Evolutionary conservation across 2,797 vertebrate genomes (phyloP), one percentile per base, ranked within the genome.

Genomic region (Chloroceryle inda): DNA sequence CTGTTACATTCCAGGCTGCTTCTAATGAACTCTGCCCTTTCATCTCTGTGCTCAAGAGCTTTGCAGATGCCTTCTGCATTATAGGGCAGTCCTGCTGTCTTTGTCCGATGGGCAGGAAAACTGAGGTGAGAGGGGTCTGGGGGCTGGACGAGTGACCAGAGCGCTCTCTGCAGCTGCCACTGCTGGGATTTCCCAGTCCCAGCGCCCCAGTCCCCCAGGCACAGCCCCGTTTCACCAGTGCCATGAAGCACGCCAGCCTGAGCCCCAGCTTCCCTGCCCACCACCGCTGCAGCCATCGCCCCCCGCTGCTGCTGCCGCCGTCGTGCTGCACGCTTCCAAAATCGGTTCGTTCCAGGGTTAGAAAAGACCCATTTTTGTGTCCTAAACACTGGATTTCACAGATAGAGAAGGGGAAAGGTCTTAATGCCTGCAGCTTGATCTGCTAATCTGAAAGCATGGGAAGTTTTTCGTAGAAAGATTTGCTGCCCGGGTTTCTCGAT

Each of bases 261-360:
- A 82, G 62, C 40, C 49, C 0, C 1, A 16, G 73, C 61, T 71
- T 90, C 52, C 26, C 69, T 55, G 49, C 23, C 45, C 2, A 3
- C 38, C 5, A 1, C 49, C 1, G 1, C 8, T 5, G 2, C 73
- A 52, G 52, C 77, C 74, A 0, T 6, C 53, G 49, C 82, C 92
- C 89, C 91, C 94, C 0, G 24, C 87, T 64, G 75, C 85, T 14
- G 67, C 58, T 1, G 62, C 56, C 1, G 62, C 56, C 3, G 3
- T 26, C 0, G 29, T 44, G 82, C 86, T 0, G 3, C 38, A 13
- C 6, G 52, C 77, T 92, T 63, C 91, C 56, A 4, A 95, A 96
- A 96, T 97, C 49, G 17, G 27, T 97, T 94, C 5, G 96, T 97
- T 95, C 92, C 92, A 88, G 81, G 52, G 56, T 93, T 94, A 96